These are phyloP conservation scores for Listronotus oregonensis DNA, from an alignment of 1,140 invertebrate genomes.

Conservation along the genomic window DNA sequence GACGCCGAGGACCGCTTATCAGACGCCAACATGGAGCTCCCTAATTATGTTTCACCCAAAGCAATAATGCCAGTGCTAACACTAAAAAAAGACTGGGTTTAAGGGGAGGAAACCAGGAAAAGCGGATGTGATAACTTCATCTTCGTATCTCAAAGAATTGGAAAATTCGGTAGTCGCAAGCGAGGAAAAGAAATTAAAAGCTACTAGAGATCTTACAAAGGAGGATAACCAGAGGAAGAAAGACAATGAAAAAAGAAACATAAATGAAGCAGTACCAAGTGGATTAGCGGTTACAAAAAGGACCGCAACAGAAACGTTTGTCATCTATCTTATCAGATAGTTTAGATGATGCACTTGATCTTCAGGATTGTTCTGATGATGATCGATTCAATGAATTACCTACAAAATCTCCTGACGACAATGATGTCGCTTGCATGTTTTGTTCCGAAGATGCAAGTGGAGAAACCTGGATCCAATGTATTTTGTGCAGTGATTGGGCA, in stretches of 20 bases:
- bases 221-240: too few species aligned
- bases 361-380: background rate
- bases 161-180: too few species aligned
- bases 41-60: constrained; percentile 1
- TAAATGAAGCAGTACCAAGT: background rate
- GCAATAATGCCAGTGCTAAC: background rate
- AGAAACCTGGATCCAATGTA: constrained; percentile 1
- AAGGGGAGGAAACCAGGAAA: background rate
- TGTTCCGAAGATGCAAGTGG: background rate
- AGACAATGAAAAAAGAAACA: background rate
- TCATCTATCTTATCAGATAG: background rate
- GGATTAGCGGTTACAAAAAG: background rate
- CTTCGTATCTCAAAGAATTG: too few species aligned
- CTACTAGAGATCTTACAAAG: too few species aligned
- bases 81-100: background rate
- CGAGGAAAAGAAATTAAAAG: too few species aligned
- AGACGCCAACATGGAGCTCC: background rate
- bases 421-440: background rate
- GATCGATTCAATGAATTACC: background rate
- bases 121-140: too few species aligned
- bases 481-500: background rate
- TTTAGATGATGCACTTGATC: background rate
- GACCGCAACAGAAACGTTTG: background rate
- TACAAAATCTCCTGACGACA: background rate
- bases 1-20: background rate